Conservation (phyloP, 1,140 invertebrate species). For the Listronotus bonariensis region DNA sequence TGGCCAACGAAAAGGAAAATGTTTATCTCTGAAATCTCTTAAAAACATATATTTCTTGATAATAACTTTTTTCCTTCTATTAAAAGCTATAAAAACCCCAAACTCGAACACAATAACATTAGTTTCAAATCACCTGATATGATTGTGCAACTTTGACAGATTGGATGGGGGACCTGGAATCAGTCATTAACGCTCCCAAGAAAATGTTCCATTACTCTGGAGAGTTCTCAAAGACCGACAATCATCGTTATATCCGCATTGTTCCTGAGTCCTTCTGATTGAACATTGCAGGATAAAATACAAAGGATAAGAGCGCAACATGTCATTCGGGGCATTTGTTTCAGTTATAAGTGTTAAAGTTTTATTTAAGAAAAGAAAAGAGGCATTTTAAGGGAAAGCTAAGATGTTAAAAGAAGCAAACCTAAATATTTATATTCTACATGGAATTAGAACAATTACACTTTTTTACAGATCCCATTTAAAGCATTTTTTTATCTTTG, state of each 20-base stretch:
- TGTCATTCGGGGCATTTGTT: constrained; percentile 44
- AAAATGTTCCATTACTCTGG: constrained; percentile 50
- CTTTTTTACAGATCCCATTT: too few relatives aligned
- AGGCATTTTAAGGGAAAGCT: too few relatives aligned
- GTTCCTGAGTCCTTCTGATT: constrained; percentile 44
- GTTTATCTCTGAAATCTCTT: constrained; percentile 18
- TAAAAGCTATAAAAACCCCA: constrained; percentile 26
- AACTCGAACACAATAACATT: constrained; percentile 36
- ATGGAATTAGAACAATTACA: too few relatives aligned
- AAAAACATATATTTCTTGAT: neutral
- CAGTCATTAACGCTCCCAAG: constrained; percentile 50
- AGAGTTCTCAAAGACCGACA: constrained; percentile 48
- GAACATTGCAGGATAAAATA: constrained; percentile 40
- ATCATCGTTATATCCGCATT: constrained; percentile 53
- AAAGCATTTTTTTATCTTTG: too few relatives aligned
- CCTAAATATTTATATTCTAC: too few relatives aligned
- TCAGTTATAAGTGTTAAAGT: constrained; percentile 46
- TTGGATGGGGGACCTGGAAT: constrained; percentile 43
- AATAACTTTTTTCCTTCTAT: constrained; percentile 14
- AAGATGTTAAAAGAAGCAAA: too few relatives aligned
- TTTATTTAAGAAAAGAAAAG: neutral
- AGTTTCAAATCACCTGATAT: constrained; percentile 45
- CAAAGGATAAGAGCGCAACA: constrained; percentile 44
- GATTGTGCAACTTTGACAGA: constrained; percentile 51
- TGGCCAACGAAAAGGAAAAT: too few relatives aligned